Evolutionary conservation across 2,888 invertebrate genomes (phyloP).

Genomic region (Rotaria magnacalcarata): DNA sequence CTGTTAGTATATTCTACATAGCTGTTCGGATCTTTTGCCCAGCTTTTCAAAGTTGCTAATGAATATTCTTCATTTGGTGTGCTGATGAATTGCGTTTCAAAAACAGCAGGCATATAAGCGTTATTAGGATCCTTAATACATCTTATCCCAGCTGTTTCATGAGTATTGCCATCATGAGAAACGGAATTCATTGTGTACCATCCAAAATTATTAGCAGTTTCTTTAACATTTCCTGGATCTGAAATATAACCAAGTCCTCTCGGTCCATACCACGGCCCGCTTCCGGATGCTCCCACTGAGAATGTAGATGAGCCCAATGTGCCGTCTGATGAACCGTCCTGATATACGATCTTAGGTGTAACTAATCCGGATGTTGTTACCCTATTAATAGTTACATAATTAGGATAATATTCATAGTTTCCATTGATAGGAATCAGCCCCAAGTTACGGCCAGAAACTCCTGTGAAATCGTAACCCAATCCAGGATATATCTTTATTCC

Average conservation of each 20-base stretch:
- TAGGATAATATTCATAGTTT: constrained; percentile 9
- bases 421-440: constrained; percentile 1
- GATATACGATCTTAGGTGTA: neutral
- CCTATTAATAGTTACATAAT: neutral
- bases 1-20: neutral
- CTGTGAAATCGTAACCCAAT: neutral
- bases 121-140: constrained; percentile 7
- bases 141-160: neutral
- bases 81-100: neutral
- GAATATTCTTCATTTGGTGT: neutral
- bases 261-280: neutral
- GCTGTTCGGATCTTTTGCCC: neutral
- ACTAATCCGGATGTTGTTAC: neutral
- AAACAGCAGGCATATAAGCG: constrained; percentile 1
- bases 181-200: neutral
- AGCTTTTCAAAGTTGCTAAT: neutral
- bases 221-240: neutral
- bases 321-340: neutral
- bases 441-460: neutral
- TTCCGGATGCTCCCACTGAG: neutral
- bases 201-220: neutral
- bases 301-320: neutral
- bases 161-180: neutral
- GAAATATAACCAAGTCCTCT: neutral
- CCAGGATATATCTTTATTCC: constrained; percentile 8